Evolutionary conservation across 1,140 invertebrate genomes (phyloP).

Genomic region (Lepidurus couesii): DNA sequence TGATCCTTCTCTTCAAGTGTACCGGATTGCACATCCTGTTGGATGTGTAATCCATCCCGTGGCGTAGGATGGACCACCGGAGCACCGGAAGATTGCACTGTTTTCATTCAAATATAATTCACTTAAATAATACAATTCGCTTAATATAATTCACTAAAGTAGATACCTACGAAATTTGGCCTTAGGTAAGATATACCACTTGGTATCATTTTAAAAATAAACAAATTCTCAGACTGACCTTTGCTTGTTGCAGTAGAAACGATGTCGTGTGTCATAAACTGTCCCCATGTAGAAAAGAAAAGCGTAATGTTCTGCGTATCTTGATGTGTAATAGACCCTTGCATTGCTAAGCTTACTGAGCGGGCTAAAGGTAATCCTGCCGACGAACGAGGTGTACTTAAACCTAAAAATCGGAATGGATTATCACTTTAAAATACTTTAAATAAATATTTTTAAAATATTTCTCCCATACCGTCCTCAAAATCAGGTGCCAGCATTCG

Average conservation of each 20-base stretch:
- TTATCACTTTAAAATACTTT: neutral
- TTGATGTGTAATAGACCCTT: neutral
- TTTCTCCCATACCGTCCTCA: constrained; percentile 79
- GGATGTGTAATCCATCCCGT: no score
- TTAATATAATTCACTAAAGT: no score
- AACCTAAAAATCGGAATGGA: neutral
- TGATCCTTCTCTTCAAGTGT: no score
- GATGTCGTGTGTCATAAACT: constrained; percentile 94
- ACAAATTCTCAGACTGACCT: constrained; percentile 51
- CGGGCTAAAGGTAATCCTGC: constrained; percentile 19
- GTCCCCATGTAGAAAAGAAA: constrained; percentile 73
- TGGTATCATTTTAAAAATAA: constrained; percentile 50
- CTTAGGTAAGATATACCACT: no score
- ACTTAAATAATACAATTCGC: no score
- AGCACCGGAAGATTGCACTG: no score
- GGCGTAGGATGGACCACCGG: no score
- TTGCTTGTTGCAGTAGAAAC: constrained; percentile 71
- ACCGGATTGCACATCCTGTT: no score
- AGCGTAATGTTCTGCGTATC: constrained; percentile 37
- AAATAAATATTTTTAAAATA: constrained; percentile 58
- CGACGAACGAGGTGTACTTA: neutral
- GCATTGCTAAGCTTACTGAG: constrained; percentile 26
- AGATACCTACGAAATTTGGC: no score
- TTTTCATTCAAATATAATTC: no score
- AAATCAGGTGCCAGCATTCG: constrained; percentile 80